Conservation (phyloP, 2,113 vertebrate genomes). For the Poecile atricapillus region DNA sequence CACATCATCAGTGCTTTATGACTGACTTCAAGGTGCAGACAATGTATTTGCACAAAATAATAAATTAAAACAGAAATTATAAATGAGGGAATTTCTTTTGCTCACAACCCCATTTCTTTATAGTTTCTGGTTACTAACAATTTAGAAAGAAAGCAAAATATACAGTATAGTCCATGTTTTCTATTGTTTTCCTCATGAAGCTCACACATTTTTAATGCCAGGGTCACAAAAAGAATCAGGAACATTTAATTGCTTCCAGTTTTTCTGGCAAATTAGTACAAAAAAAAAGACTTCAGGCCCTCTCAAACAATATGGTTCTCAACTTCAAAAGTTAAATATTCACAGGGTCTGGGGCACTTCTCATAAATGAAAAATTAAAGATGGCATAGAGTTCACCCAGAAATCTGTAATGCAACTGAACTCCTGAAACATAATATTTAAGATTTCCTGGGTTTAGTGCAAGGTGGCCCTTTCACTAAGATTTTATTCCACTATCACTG, state of each 20-base stretch:
- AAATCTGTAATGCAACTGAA: background rate
- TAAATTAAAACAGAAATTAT: conserved; percentile 11
- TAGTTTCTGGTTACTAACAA: background rate
- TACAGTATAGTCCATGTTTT: background rate
- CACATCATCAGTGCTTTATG: background rate
- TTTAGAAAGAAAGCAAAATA: background rate
- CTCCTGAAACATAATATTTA: background rate
- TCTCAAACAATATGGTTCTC: background rate
- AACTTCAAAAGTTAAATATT: background rate
- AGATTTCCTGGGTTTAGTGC: background rate
- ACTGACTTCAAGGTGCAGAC: background rate
- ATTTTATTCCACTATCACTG: background rate
- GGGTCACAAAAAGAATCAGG: background rate
- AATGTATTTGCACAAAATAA: conserved; percentile 1
- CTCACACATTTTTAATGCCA: background rate
- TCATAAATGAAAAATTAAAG: background rate
- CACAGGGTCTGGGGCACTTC: background rate
- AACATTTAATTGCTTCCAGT: conserved; percentile 12
- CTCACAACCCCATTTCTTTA: background rate
- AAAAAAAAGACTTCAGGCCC: background rate
- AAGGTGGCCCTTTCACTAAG: background rate
- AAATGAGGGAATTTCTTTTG: background rate
- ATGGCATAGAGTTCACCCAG: background rate
- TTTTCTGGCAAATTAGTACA: background rate
- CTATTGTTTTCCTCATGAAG: background rate